Evolutionary conservation across 2,797 vertebrate genomes (phyloP).

Genomic region (Rhabdophis nuchalis): DNA sequence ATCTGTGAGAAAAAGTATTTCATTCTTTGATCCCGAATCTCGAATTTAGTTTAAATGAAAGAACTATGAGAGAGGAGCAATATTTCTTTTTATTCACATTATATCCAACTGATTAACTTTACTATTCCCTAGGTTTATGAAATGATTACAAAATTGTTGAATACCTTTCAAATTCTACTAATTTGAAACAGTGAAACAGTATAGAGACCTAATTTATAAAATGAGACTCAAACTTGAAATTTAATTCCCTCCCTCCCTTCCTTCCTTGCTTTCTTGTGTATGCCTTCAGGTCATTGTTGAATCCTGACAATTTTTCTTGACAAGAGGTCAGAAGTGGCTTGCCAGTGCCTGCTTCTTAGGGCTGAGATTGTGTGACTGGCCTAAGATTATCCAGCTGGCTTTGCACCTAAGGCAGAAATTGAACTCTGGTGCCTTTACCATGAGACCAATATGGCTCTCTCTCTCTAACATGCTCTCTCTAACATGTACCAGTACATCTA

Average conservation of each 20-base stretch:
- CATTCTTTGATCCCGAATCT: neutral
- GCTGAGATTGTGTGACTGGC: neutral
- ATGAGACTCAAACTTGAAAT: neutral
- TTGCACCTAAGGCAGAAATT: neutral
- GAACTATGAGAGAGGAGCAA: neutral
- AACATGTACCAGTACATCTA: too few species aligned
- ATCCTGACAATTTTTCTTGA: neutral
- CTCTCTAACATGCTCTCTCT: neutral
- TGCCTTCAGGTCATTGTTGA: neutral
- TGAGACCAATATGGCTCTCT: neutral
- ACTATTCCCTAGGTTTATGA: neutral
- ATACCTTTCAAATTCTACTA: neutral
- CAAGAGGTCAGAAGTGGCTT: neutral
- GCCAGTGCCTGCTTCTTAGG: neutral
- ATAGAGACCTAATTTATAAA: conserved; percentile 12
- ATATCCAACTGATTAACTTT: neutral
- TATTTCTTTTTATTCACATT: neutral
- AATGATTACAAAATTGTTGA: neutral
- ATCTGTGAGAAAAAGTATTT: neutral
- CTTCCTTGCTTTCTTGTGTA: neutral
- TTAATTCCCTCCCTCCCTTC: neutral
- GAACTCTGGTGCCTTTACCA: neutral
- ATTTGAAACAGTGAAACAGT: conserved; percentile 16
- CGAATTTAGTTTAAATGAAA: neutral
- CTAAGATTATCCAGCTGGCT: neutral